Percentiles rank a stretch among this genome's conserved stretches.
Evolutionary conservation across 2,113 vertebrate genomes (phyloP).

Genomic region (Butorides virescens): DNA sequence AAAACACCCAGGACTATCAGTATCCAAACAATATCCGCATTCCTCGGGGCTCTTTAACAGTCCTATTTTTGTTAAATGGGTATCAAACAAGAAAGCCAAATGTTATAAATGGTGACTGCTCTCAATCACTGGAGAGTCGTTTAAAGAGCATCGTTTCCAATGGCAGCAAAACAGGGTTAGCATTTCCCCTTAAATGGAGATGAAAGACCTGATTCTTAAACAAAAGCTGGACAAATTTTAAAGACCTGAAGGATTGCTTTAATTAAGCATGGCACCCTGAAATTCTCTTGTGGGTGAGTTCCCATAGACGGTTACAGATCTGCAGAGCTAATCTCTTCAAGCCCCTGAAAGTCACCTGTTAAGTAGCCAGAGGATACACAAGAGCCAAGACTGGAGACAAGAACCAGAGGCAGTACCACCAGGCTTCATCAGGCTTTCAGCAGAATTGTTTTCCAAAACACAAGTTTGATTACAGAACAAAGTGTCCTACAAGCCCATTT

Average conservation of each 20-base stretch:
- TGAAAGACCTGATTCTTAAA: slow-evolving; percentile 10
- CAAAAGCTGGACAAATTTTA: slow-evolving; percentile 9
- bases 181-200: slow-evolving; percentile 53
- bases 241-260: neutral
- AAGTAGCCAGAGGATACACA: slow-evolving; percentile 45
- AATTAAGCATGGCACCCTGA: slow-evolving; percentile 9
- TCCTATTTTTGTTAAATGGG: neutral
- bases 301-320: neutral
- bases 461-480: slow-evolving; percentile 55
- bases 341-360: slow-evolving; percentile 68
- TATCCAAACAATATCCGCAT: neutral
- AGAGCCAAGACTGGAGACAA: slow-evolving; percentile 31
- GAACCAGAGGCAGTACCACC: slow-evolving; percentile 35
- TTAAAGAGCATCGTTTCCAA: neutral
- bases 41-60: neutral
- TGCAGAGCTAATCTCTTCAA: slow-evolving; percentile 51
- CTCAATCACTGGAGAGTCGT: neutral
- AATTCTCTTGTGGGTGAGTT: neutral
- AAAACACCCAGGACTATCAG: neutral
- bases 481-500: slow-evolving; percentile 55
- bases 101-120: neutral
- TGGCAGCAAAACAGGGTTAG: slow-evolving; percentile 13
- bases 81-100: slow-evolving; percentile 10
- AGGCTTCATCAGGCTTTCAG: neutral
- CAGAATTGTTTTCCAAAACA: slow-evolving; percentile 43